phyloP scores from a whole-genome alignment of 2,888 invertebrate species.

The Pheosia gnoma region DNA sequence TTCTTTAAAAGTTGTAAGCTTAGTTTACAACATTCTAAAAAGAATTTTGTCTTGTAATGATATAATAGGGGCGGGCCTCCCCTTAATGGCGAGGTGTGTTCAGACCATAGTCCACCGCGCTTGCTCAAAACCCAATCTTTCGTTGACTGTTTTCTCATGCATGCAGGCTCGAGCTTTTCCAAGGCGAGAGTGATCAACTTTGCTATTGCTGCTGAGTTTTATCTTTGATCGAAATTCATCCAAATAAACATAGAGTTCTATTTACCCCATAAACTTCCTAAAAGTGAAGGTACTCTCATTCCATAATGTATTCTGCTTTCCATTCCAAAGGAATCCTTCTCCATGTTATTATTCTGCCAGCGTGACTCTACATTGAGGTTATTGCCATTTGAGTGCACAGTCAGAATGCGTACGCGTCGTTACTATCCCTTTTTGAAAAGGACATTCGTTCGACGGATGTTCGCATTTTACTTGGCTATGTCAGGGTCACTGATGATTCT shows the following conservation, averaged over 20 bases:
- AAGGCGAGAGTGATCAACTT: too few species aligned
- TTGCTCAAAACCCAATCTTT: too few species aligned
- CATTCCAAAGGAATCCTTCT: conserved; percentile 11
- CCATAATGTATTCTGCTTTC: conserved; percentile 6
- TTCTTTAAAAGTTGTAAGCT: not conserved
- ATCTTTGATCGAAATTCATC: too few species aligned
- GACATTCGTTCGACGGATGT: not conserved
- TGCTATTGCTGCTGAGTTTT: too few species aligned
- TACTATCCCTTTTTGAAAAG: conserved; percentile 23
- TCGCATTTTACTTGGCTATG: too few species aligned
- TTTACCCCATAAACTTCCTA: not conserved
- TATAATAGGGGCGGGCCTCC: too few species aligned
- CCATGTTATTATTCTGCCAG: conserved; percentile 18
- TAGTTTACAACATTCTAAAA: not conserved
- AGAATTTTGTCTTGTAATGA: too few species aligned
- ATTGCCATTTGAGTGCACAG: conserved; percentile 18
- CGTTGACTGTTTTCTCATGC: too few species aligned
- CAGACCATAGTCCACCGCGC: too few species aligned
- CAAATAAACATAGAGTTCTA: not conserved
- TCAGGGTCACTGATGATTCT: too few species aligned
- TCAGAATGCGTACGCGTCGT: conserved; percentile 26
- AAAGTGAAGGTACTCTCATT: not conserved
- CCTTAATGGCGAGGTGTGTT: too few species aligned
- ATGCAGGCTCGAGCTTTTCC: too few species aligned
- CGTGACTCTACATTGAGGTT: conserved; percentile 22